Base-by-base conservation (phyloP, 2,797 vertebrate species). In the Borostomias antarcticus region DNA sequence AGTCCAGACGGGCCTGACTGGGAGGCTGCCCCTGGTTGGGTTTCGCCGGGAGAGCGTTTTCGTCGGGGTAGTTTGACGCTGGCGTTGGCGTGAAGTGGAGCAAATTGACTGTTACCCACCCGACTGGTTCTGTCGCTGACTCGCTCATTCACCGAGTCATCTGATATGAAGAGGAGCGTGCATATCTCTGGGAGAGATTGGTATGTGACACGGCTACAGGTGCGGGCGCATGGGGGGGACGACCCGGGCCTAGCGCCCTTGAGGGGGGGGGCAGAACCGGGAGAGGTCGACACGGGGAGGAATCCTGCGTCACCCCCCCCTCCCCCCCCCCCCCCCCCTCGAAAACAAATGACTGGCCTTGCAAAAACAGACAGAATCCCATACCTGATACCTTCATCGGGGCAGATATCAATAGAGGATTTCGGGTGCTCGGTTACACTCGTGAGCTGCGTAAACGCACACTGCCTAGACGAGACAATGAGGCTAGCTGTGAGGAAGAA, bases 41-140 rank as follows among this genome's bases (percentile, higher is more conserved):
- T 68, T 81, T 74, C 68, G 62, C 64, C 71, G 73, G 43, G 33
- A 7, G 35, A 68, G 40, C 77, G 74, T 82, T 82, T 58, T n/a
- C n/a, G n/a, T n/a, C n/a, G n/a, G 56, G 45, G 29, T 59, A n/a
- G 47, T 77, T 79, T 75, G 69, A 69, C 71, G 69, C 73, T 79
- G 72, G 15, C 68, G 58, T 57, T 51, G 21, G 64, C 56, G 68
- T 75, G 45, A 82, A 72, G 70, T 62, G n/a, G 48, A 62, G 56
- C 33, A 70, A 72, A 83, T 67, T 79, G 72, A 74, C 88, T 87
- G 88, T 91, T 89, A 90, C 84, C 82, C 68, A 85, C 70, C 76
- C 17, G 65, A 91, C 91, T 78, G 82, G 90, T 90, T 90, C 60
- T 78, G 87, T 86, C 74, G 84, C 79, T 67, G 50, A 17, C 53